A percentile compares a stretch with the other conserved stretches of the same genome.
Conservation (phyloP, 2,113 vertebrate species). For the Dendropsophus ebraccatus region DNA sequence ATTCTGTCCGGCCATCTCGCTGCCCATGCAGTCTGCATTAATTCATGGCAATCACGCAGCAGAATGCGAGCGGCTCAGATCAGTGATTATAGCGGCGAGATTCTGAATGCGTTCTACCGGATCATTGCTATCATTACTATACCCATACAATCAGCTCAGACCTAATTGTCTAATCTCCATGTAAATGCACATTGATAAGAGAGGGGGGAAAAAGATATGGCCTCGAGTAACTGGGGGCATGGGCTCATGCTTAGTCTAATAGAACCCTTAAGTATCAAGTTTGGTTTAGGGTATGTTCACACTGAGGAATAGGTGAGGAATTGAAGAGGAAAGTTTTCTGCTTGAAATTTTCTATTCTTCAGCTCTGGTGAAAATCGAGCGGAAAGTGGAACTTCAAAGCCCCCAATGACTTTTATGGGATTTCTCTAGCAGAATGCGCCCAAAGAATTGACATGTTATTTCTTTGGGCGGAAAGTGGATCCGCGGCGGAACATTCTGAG, state of each 20-base stretch:
- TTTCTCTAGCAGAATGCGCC: no score
- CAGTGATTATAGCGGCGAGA: constrained; percentile 5
- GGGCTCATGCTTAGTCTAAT: background rate
- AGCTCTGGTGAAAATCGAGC: no score
- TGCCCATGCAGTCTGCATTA: constrained; percentile 34
- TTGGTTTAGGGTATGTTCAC: no score
- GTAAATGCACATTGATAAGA: constrained; percentile 13
- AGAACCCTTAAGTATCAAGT: no score
- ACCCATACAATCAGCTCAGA: background rate
- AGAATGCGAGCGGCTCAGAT: background rate
- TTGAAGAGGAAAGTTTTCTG: no score
- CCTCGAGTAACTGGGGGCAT: background rate
- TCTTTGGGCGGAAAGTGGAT: no score
- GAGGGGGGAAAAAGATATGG: background rate
- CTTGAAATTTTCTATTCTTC: no score
- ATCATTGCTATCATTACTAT: constrained; percentile 12
- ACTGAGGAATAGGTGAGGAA: no score
- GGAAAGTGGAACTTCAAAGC: no score
- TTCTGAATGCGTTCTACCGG: constrained; percentile 10
- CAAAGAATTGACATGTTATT: no score
- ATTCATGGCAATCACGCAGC: constrained; percentile 2
- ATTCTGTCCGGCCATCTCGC: constrained; percentile 1
- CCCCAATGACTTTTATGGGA: no score
- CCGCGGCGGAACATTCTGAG: no score
- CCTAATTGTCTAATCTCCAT: constrained; percentile 48